These are phyloP conservation scores for Hyposoter didymator DNA, from an alignment of 2,888 invertebrate genomes.

Conservation along the genomic window DNA sequence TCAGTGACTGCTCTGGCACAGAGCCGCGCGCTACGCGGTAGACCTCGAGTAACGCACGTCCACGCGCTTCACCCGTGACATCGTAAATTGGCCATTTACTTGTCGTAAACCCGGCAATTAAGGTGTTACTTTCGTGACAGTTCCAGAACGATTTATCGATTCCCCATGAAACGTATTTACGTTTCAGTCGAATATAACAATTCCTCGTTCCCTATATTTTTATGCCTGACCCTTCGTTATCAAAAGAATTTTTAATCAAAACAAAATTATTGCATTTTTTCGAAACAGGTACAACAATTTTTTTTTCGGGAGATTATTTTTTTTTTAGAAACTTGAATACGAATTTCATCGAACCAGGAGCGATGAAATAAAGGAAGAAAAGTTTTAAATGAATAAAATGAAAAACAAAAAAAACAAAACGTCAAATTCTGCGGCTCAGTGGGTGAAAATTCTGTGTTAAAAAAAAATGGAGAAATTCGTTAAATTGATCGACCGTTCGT, in stretches of 20 bases:
- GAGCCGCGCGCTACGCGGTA: slow-evolving; percentile 77
- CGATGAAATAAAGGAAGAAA: not conserved
- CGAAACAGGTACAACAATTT: not conserved
- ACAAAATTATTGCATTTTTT: not conserved
- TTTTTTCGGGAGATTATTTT: not conserved
- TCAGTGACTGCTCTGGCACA: slow-evolving; percentile 82
- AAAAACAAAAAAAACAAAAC: not conserved
- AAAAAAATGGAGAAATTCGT: not conserved
- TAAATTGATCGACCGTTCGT: not conserved
- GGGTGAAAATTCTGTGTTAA: slow-evolving; percentile 11
- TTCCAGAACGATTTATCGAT: not conserved
- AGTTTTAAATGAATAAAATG: not conserved
- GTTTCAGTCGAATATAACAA: not conserved
- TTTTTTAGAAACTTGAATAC: not conserved
- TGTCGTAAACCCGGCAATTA: not conserved
- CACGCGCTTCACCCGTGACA: not conserved
- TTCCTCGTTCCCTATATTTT: not conserved
- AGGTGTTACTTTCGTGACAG: slow-evolving; percentile 1
- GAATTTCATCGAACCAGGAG: not conserved
- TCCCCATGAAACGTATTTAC: not conserved
- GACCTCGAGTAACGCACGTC: slow-evolving; percentile 25
- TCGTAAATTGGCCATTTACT: slow-evolving; percentile 28
- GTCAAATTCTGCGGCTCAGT: not conserved
- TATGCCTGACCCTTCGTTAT: not conserved
- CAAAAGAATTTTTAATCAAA: not conserved